Conservation (phyloP, 2,888 invertebrate species). For the Andrena chrysosceles region DNA sequence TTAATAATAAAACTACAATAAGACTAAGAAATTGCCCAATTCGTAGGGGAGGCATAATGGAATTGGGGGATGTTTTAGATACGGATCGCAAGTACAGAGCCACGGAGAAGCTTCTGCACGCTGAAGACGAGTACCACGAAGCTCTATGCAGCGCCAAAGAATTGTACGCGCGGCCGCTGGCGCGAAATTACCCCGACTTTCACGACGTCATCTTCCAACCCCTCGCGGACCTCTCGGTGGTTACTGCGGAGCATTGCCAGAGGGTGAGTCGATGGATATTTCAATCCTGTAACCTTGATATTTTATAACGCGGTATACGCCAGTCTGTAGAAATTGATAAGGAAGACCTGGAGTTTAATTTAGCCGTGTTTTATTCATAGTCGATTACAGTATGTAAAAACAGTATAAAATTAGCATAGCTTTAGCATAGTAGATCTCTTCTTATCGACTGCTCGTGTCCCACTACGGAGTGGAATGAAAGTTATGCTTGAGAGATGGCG, state of each 20-base stretch:
- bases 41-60: not conserved
- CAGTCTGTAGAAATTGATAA: not conserved
- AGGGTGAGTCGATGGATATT: constrained; percentile 76
- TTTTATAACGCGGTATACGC: not conserved
- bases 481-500: constrained; percentile 71
- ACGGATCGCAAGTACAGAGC: constrained; percentile 83
- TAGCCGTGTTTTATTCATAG: not conserved
- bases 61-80: constrained; percentile 72
- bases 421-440: constrained; percentile 40
- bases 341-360: not conserved
- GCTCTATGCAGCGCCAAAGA: constrained; percentile 88
- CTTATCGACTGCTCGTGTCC: constrained; percentile 61
- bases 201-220: constrained; percentile 82
- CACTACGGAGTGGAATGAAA: constrained; percentile 25
- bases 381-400: not conserved
- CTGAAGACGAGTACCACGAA: constrained; percentile 84
- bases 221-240: constrained; percentile 78
- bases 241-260: constrained; percentile 78
- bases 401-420: not conserved
- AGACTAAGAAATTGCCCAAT: not conserved
- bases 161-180: constrained; percentile 88
- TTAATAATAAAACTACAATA: too few species aligned
- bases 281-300: not conserved
- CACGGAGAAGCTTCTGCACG: constrained; percentile 84
- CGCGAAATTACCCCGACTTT: constrained; percentile 81